phyloP scores from a whole-genome alignment of 2,113 vertebrate species.

The Centrocercus urophasianus region DNA sequence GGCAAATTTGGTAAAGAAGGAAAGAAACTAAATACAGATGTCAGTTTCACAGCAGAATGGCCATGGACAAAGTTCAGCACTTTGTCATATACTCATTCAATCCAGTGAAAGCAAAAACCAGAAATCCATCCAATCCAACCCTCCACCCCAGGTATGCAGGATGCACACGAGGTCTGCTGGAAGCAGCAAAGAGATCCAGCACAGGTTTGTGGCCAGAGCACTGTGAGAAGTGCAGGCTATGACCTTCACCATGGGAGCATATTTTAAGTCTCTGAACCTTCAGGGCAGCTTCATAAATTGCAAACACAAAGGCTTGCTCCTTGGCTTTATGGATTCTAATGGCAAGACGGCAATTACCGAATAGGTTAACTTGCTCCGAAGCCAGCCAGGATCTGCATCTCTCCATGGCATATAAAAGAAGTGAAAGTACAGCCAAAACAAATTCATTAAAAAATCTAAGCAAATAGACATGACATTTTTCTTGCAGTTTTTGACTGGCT shows the following conservation, averaged over 20 bases:
- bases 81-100: not conserved
- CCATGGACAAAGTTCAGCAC: not conserved
- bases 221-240: not conserved
- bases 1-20: not conserved
- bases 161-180: accelerated
- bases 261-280: not conserved
- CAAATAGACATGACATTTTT: conserved; percentile 69
- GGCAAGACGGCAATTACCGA: conserved; percentile 36
- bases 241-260: not conserved
- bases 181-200: not conserved
- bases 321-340: conserved; percentile 25
- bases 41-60: not conserved
- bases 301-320: not conserved
- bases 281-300: not conserved
- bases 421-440: conserved; percentile 54
- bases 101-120: not conserved
- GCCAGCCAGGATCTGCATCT: conserved; percentile 43
- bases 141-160: not conserved
- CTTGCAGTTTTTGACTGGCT: conserved; percentile 63
- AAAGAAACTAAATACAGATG: not conserved
- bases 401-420: conserved; percentile 42
- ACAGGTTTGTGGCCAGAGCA: not conserved
- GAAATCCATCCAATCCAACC: not conserved
- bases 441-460: conserved; percentile 59
- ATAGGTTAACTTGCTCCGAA: conserved; percentile 48